Base-by-base conservation (phyloP, 2,113 vertebrate species). In the Platysteira castanea region DNA sequence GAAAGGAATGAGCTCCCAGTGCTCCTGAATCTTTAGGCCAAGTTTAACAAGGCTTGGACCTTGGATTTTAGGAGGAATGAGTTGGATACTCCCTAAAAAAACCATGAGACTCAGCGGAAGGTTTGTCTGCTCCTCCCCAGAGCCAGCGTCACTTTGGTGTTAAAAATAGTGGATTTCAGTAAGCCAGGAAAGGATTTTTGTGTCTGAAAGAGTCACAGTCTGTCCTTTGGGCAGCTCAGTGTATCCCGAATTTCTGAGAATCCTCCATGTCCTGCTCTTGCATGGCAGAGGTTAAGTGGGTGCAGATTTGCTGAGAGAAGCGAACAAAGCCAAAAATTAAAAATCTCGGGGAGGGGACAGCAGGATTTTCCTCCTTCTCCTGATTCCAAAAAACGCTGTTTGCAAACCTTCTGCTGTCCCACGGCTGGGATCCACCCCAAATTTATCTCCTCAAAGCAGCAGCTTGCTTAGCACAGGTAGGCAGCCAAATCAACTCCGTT, bases 1-100 rank as follows among this genome's bases (percentile, higher is more conserved):
- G 10, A 31, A 4, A 44, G 23, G 18, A 35, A 50, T 4, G 16
- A 1, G 10, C 5, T 86, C 6, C 14, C 8, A 0, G 11, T 0
- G 1, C 37, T 78, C 37, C 21, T 39, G 16, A 26, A 37, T 23
- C 39, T 56, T 41, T 31, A 67, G 28, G 31, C 10, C 1, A 0
- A 23, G 33, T 21, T 84, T 57, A 70, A 67, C 44, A 19, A 47
- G 49, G 13, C 2, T 39, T 5, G 4, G 33, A 16, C 3, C 13
- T 54, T 54, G 27, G 57, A 2, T 21, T 73, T 37, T 4, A 57
- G 42, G 65, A 80, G 65, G 54, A 84, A 30, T 1, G 5, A 11
- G 20, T n/a, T 71, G 31, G 82, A 33, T 33, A 4, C 5, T 17
- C 5, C 15, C 52, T 12, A 7, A 23, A 9, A 53, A 23, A 65